Conservation (phyloP, 2,797 vertebrate species). For the Triplophysa yarkandensis region DNA sequence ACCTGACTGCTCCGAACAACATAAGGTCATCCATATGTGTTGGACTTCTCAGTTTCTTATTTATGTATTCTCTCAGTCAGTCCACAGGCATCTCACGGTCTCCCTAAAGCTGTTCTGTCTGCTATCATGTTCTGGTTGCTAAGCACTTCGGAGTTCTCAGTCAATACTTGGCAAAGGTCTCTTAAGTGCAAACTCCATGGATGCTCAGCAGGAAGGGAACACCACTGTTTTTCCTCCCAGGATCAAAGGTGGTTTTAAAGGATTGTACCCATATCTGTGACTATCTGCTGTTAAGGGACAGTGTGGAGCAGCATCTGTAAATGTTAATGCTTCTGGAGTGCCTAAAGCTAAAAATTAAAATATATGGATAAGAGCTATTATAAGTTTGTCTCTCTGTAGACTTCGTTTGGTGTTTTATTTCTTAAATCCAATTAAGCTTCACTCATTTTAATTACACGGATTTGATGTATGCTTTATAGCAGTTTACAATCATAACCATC, state of each 20-base stretch:
- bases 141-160: conserved; percentile 69
- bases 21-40: conserved; percentile 13
- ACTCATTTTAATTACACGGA: not conserved
- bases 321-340: conserved; percentile 47
- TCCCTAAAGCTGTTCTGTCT: conserved; percentile 65
- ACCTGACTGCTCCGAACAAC: conserved; percentile 15
- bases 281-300: conserved; percentile 32
- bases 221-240: conserved; percentile 45
- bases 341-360: conserved; percentile 46
- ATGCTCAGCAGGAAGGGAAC: conserved; percentile 64
- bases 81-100: conserved; percentile 54
- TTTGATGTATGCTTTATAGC: not conserved
- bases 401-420: not conserved
- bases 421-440: not conserved
- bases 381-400: not conserved
- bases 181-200: conserved; percentile 54
- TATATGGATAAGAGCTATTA: not conserved
- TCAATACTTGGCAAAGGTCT: conserved; percentile 70
- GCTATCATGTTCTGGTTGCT: conserved; percentile 63
- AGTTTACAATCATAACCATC: not conserved
- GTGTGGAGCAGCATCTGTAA: conserved; percentile 20
- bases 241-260: conserved; percentile 56
- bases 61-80: conserved; percentile 52
- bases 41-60: conserved; percentile 46
- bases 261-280: conserved; percentile 43